Base-by-base conservation (phyloP, 2,888 invertebrate genomes). In the Stegana nigrithorax region DNA sequence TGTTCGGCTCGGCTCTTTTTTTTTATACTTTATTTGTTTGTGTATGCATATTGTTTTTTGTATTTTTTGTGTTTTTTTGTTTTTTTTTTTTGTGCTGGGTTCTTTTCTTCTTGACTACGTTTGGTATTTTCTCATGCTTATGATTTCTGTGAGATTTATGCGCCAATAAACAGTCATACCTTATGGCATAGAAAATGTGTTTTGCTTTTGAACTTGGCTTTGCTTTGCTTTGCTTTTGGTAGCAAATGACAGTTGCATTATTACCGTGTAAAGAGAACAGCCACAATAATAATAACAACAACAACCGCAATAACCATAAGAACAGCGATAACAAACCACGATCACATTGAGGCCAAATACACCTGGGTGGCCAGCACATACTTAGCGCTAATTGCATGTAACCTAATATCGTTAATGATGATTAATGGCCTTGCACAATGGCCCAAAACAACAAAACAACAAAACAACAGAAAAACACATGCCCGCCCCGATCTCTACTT, bases 331-430 rank as follows among this genome's bases (percentile, higher is more conserved):
- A n/a, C n/a, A n/a, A n/a, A n/a, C n/a, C n/a, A n/a, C n/a, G 17
- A 39, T n/a, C 4, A 39, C 21, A 21, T 39, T 26, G n/a, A 19
- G 17, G 53, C 19, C 45, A 14, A 5, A 10, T 45, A n/a, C 27
- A 27, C 36, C 42, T 62, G 62, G 57, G 62, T 62, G 62, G 62
- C 21, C 53, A 8, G 10, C 10, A n/a, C n/a, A n/a, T n/a, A 8
- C 23, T 21, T 47, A 47, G 53, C 53, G 53, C 53, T 55, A 55
- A 55, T 55, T 55, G 23, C 39, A 25, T 17, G 76, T 71, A 77
- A 77, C 64, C 69, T 67, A 69, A 77, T 77, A 73, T 66, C 73
- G 60, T 75, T 73, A 77, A 77, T 75, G 70, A 67, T 78, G 77
- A 78, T 75, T 75, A 79, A 79, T 78, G 75, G 8, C 6, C 10